These are phyloP conservation scores for Rafetus swinhoei DNA, from an alignment of 2,113 vertebrate species.

Conservation along the genomic window DNA sequence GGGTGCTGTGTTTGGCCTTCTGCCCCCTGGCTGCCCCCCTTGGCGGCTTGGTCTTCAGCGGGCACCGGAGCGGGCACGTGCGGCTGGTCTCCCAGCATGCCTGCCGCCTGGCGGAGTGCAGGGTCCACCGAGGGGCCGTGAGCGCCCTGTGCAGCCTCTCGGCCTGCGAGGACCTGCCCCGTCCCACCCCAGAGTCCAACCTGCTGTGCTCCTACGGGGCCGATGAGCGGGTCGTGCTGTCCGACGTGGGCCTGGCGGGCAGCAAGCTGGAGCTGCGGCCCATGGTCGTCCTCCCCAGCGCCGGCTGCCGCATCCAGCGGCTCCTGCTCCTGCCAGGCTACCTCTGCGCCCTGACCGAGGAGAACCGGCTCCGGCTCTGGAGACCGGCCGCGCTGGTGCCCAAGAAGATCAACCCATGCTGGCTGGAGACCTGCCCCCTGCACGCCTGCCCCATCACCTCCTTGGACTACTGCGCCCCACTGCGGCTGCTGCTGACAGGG, in stretches of 20 bases:
- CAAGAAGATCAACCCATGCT: not conserved
- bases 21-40: conserved; percentile 45
- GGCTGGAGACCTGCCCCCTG: conserved; percentile 52
- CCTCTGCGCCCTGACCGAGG: conserved; percentile 65
- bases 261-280: conserved; percentile 11
- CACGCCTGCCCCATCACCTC: conserved; percentile 61
- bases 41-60: conserved; percentile 67
- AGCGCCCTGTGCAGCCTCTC: conserved; percentile 60
- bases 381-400: conserved; percentile 42
- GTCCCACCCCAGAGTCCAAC: not conserved
- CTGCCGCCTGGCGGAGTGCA: conserved; percentile 35
- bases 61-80: conserved; percentile 64
- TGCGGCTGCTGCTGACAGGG: conserved; percentile 68
- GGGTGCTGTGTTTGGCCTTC: conserved; percentile 69
- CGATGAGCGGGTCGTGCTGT: conserved; percentile 69
- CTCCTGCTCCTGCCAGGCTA: conserved; percentile 63
- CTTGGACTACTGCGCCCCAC: conserved; percentile 67
- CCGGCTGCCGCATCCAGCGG: conserved; percentile 49
- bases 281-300: conserved; percentile 51
- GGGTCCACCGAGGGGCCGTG: conserved; percentile 58
- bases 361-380: conserved; percentile 67
- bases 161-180: not conserved
- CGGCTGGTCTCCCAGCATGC: conserved; percentile 63
- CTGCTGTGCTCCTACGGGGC: conserved; percentile 73
- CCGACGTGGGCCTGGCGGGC: conserved; percentile 13